phyloP scores from a whole-genome alignment of 2,113 vertebrate species.

The Psittacus erithacus region DNA sequence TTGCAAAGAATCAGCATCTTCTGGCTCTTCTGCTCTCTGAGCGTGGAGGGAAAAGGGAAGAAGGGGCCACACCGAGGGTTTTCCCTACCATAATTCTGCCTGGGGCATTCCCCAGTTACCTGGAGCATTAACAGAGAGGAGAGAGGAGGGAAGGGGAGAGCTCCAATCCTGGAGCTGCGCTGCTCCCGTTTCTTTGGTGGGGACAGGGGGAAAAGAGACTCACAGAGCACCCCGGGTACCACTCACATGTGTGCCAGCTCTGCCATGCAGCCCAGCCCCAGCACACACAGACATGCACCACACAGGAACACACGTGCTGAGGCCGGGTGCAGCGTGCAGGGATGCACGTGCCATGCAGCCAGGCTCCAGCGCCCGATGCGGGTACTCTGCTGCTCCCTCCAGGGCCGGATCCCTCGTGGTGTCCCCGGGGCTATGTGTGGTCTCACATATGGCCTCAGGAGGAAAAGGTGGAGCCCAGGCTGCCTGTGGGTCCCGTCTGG shows the following conservation, averaged over 20 bases:
- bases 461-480: neutral
- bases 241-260: neutral
- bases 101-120: neutral
- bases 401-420: neutral
- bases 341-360: neutral
- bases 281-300: neutral
- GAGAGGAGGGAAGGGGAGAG: neutral
- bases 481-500: neutral
- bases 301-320: rapidly evolving
- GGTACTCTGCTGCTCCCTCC: neutral
- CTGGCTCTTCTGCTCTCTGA: neutral
- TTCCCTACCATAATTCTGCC: neutral
- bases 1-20: neutral
- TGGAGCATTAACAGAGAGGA: neutral
- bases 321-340: neutral
- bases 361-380: rapidly evolving
- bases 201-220: neutral
- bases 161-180: neutral
- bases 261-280: neutral
- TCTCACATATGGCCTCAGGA: neutral
- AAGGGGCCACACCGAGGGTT: neutral
- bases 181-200: rapidly evolving
- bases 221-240: neutral
- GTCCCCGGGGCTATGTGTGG: neutral
- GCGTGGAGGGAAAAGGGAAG: rapidly evolving